Base-by-base conservation (phyloP, 37 sponge, comb jelly and placozoan genomes). In the Agelas oroides region DNA sequence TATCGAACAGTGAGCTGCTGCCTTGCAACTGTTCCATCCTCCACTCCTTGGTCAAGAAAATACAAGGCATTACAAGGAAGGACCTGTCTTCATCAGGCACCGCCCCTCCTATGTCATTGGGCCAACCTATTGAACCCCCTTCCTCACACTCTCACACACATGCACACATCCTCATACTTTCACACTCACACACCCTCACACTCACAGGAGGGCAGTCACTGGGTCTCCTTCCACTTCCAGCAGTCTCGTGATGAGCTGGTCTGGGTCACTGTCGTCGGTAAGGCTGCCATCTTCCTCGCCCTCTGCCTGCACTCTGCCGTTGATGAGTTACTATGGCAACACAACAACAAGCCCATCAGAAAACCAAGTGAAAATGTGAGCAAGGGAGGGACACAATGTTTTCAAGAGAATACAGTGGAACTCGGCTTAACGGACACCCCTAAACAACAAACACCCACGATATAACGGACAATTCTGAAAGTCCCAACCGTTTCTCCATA, bases 261-360 rank as follows among this genome's bases (percentile, higher is more conserved):
- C 14, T 64, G 75, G 66, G 75, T 84, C 30, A 60, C 52, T 25
- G 19, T 84, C 25, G 20, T 8, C 19, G 84, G 84, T 1, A 14
- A 60, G 54, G 31, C 54, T 0, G 12, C 75, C 53, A 21, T 74
- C 54, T 75, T 66, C 63, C 84, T 84, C 23, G 35, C 59, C 21
- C 68, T 76, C 46, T 85, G 70, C 36, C 70, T 85, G n/a, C 86
- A 85, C 37, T 70, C 77, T 13, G 61, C 68, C 30, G 86, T 85
- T 21, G 38, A 68, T 76, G 86, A 85, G 41, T 39, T 85, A 52
- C 35, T 77, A 12, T 13, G 78, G 40, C 30, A 77, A 37, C 63
- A 77, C 5, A 30, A 24, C 24, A 74, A 65, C 20, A 33, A 60
- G 30, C 59, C 59, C 5, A 20, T 72, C 62, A 72, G 73, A 27